Percentiles rank a stretch among this genome's conserved stretches.
These are phyloP conservation scores for Setophaga coronata DNA, from an alignment of 2,113 vertebrate genomes.

Conservation along the genomic window DNA sequence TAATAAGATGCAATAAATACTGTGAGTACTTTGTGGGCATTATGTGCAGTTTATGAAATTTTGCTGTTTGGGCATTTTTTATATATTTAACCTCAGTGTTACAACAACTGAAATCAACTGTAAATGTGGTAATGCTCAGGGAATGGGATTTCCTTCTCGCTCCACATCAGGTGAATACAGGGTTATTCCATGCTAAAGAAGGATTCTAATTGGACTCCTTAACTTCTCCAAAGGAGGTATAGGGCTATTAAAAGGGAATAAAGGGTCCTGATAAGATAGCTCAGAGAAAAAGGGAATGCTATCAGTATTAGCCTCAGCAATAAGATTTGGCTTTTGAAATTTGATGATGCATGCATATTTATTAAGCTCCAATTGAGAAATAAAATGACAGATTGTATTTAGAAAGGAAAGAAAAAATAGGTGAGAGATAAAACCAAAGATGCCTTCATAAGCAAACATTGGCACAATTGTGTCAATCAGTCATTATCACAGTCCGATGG, in stretches of 20 bases:
- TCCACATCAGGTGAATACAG: not conserved
- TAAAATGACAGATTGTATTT: not conserved
- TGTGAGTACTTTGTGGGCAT: not conserved
- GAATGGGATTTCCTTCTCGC: rapidly evolving
- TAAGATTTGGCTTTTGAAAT: not conserved
- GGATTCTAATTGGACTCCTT: not conserved
- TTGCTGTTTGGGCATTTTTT: not conserved
- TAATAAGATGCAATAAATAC: not conserved
- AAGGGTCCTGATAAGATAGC: not conserved
- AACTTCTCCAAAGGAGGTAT: not conserved
- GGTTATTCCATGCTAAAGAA: not conserved
- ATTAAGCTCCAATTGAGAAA: not conserved
- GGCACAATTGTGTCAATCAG: not conserved
- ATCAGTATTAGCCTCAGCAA: not conserved
- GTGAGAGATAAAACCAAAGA: not conserved
- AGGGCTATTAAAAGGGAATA: not conserved
- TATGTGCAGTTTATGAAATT: not conserved
- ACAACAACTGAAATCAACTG: not conserved
- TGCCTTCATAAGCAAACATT: not conserved
- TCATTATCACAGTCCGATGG: constrained; percentile 16
- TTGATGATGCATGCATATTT: not conserved
- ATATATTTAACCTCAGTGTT: not conserved
- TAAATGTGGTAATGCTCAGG: not conserved
- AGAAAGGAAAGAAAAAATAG: not conserved
- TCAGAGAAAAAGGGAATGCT: not conserved